Conservation (phyloP, 2,797 vertebrate genomes). For the Philypnodon macrostomus region DNA sequence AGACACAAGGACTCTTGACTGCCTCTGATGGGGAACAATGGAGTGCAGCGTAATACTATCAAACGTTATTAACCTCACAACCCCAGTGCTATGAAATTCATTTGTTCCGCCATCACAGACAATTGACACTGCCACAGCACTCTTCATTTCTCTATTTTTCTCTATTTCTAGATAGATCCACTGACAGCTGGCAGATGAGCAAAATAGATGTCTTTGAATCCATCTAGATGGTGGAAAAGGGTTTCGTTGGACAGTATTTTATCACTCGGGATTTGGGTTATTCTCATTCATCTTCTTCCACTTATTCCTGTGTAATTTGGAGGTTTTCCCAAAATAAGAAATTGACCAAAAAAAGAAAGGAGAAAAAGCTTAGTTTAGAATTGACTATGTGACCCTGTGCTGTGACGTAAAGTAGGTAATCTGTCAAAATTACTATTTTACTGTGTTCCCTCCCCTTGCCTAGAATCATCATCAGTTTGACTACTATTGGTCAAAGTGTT, state of each 20-base stretch:
- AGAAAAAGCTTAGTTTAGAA: too few species aligned
- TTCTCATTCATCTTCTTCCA: too few species aligned
- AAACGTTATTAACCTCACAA: constrained; percentile 51
- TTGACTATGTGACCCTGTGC: too few species aligned
- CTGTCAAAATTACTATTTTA: too few species aligned
- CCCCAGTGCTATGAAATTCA: constrained; percentile 21
- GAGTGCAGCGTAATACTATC: constrained; percentile 29
- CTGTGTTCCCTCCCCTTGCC: too few species aligned
- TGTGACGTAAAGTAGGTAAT: too few species aligned
- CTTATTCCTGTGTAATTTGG: too few species aligned
- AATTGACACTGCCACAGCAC: constrained; percentile 20
- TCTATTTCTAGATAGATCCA: constrained; percentile 51
- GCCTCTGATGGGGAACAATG: constrained; percentile 27
- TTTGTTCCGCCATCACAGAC: constrained; percentile 22
- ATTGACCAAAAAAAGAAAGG: too few species aligned
- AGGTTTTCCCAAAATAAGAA: too few species aligned
- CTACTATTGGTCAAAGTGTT: too few species aligned
- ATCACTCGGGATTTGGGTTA: constrained; percentile 55
- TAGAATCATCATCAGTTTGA: too few species aligned
- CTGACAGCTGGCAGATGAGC: constrained; percentile 52
- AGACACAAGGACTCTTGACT: constrained; percentile 51
- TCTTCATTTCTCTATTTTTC: constrained; percentile 46
- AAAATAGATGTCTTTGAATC: constrained; percentile 42
- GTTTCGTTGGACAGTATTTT: constrained; percentile 40
- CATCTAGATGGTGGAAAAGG: constrained; percentile 17